Evolutionary conservation across 1,140 invertebrate genomes (phyloP), one percentile per base, ranked within the genome.

Genomic region (Euura saliciscinereae): DNA sequence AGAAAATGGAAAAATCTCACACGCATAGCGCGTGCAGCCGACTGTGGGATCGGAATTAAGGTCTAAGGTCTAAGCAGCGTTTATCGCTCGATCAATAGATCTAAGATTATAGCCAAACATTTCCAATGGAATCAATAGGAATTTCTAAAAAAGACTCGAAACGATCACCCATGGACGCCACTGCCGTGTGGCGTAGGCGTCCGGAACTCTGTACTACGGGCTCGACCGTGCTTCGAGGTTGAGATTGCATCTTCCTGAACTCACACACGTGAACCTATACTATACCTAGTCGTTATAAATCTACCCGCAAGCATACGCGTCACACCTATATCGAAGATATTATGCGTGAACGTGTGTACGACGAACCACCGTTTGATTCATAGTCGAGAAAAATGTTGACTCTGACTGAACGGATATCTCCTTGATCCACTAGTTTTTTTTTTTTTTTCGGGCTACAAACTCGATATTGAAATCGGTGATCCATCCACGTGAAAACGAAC

Each of bases 61-160:
- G 28, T 28, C 28, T 28, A 28, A 28, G 28, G 28, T 28, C 28
- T 28, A 28, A 28, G 1, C 28, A 28, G 28, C 28, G 28, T 28
- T 28, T 59, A 59, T 11, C 13, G 13, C 51, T 11, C 8, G 6
- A 59, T 11, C 10, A n/a, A 59, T 59, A 59, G 51, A 59, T 59
- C 51, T 59, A 6, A 59, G 51, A 59, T 59, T 11, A 59, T 59
- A n/a, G 13, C 51, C 51, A 59, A 59, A 59, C 51, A 59, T 59
- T 59, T 59, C 51, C 51, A 59, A 59, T n/a, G 51, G 51, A 59
- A 59, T 59, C 51, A 59, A 59, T 59, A 59, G 51, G 51, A 59
- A 59, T 59, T 59, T 59, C 51, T 59, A 59, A 59, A 59, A 4
- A 59, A 59, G 51, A 59, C 3, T 11, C 51, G 51, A 59, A 59